A percentile compares a stretch with the other conserved stretches of the same genome.
These are phyloP conservation scores for Oscheius myriophilus DNA, from an alignment of 2,888 invertebrate genomes.

Conservation along the genomic window DNA sequence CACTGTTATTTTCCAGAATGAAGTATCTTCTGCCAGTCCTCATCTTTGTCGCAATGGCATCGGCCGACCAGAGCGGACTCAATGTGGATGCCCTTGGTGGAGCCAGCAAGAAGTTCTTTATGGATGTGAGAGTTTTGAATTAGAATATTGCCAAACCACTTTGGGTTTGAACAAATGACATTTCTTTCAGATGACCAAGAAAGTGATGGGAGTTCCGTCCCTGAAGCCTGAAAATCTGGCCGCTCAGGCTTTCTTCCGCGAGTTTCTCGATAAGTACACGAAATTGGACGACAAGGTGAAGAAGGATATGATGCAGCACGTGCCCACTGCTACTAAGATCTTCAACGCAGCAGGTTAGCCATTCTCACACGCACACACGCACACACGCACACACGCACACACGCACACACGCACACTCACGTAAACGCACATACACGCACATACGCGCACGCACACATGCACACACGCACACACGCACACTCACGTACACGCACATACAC, in stretches of 20 bases:
- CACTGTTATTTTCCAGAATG: conserved; percentile 8
- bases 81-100: conserved; percentile 42
- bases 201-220: conserved; percentile 53
- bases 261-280: conserved; percentile 47
- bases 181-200: conserved; percentile 54
- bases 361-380: not conserved
- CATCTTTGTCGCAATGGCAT: not conserved
- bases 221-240: conserved; percentile 52
- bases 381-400: not conserved
- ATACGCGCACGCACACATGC: too few relatives aligned
- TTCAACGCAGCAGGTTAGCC: conserved; percentile 47
- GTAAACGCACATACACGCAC: not conserved
- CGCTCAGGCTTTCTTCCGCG: conserved; percentile 49
- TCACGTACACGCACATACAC: not conserved
- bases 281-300: conserved; percentile 48
- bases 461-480: not conserved
- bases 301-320: conserved; percentile 48
- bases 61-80: conserved; percentile 33
- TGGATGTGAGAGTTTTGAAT: conserved; percentile 35
- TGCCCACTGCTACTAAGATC: conserved; percentile 47
- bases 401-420: not conserved
- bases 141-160: not conserved
- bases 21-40: not conserved
- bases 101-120: conserved; percentile 46
- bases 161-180: too few relatives aligned